These are phyloP conservation scores for Xanthorhoe designata DNA, from an alignment of 2,888 invertebrate species.

Conservation along the genomic window DNA sequence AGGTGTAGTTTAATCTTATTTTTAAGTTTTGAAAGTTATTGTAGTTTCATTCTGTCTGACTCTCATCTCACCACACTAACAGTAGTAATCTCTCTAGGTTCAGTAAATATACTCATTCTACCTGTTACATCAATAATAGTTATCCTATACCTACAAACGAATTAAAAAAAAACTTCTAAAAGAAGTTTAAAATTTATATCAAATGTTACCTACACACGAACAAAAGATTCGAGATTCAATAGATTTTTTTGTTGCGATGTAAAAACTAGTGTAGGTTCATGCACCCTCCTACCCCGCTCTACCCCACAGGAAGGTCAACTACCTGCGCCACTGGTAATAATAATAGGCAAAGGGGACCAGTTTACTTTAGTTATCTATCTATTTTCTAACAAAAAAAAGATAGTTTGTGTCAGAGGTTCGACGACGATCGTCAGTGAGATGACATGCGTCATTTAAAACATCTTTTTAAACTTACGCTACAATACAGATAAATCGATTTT, in stretches of 20 bases:
- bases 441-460: no score
- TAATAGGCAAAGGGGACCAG: constrained; percentile 44
- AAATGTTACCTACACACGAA: constrained; percentile 40
- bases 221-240: constrained; percentile 37
- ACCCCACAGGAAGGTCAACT: constrained; percentile 51
- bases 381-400: constrained; percentile 37
- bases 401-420: constrained; percentile 42
- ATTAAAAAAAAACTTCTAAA: constrained; percentile 28
- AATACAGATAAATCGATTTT: no score
- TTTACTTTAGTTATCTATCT: constrained; percentile 42
- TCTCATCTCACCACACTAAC: not conserved
- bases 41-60: not conserved
- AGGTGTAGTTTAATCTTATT: not conserved
- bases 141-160: constrained; percentile 18
- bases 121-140: constrained; percentile 27
- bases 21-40: not conserved
- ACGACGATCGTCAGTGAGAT: constrained; percentile 1
- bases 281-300: constrained; percentile 41
- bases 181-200: constrained; percentile 31
- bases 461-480: no score
- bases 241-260: constrained; percentile 39
- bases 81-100: not conserved
- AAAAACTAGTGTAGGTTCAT: constrained; percentile 28
- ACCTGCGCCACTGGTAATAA: constrained; percentile 51
- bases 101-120: constrained; percentile 6